Evolutionary conservation across 2,797 vertebrate species (phyloP), one percentile per base, ranked within the genome.

Genomic region (Pangasius sanitwongsei): DNA sequence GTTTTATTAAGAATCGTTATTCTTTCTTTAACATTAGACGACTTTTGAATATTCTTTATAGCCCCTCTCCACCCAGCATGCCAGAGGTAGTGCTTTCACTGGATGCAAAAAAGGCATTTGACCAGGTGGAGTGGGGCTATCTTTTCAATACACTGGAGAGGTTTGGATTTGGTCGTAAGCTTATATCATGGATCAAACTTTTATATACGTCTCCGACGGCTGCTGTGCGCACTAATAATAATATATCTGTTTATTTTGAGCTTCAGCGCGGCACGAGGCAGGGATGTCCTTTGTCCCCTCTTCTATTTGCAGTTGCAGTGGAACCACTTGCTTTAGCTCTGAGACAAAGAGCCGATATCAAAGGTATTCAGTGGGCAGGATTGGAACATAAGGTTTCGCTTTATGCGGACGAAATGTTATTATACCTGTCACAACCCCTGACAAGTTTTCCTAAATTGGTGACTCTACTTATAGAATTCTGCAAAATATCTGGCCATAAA

Each of bases 21-120:
- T 88, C 70, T 0, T 87, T 87, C 87, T 82, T 78, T 34, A 89
- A 86, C 83, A 57, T 91, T 37, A 72, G 86, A 28, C 18, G 48
- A 6, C 75, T 86, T 70, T n/a, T 86, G 50, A 91, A 89, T 85
- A 88, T 89, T 72, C 72, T 89, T 53, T 83, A 86, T 53, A 67
- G 34, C 50, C 75, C 82, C 65, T n/a, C 88, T 63, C 50, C 67
- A 65, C 25, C 31, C 5, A 23, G 50, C 48, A 57, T 3, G 16
- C 34, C 41, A 11, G 50, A 55, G n/a, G 70, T 72, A n/a, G 16
- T 91, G 16, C 25, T 86, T n/a, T 86, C 69, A 34, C 61, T 88
- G 23, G 78, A 91, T 74, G 84, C 53, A 23, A 85, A 85, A 53
- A 91, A 86, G 18, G 77, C 63, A 78, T 65, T 65, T 65, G 61